Conservation (phyloP, 2,113 vertebrate species). For the Cettia cetti region DNA sequence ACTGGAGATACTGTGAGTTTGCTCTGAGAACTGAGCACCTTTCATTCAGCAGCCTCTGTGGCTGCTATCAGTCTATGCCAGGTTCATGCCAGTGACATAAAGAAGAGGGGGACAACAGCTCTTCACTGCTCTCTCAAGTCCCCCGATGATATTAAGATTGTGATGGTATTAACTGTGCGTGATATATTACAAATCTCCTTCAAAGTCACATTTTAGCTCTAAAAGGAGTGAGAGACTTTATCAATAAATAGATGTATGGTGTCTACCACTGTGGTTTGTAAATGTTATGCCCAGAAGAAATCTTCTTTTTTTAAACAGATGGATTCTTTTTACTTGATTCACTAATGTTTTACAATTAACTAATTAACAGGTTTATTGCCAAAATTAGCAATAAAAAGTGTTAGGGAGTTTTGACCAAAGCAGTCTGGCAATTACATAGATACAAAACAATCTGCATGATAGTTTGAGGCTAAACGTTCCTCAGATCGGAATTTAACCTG, state of each 20-base stretch:
- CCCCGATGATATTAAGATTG: neutral
- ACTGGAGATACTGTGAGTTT: neutral
- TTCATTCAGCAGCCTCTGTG: neutral
- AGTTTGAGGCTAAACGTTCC: constrained; percentile 75
- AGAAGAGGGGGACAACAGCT: neutral
- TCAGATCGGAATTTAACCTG: constrained; percentile 73
- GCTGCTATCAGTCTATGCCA: neutral
- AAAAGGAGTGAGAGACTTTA: neutral
- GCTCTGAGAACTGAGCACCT: neutral
- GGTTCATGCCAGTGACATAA: neutral
- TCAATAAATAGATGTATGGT: constrained; percentile 31
- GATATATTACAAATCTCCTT: constrained; percentile 1
- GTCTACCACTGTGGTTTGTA: constrained; percentile 44
- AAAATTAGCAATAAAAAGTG: constrained; percentile 81
- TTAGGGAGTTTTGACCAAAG: constrained; percentile 77
- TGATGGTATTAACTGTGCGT: neutral
- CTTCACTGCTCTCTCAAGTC: neutral
- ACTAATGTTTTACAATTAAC: constrained; percentile 80
- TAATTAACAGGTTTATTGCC: constrained; percentile 82
- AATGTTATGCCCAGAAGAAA: constrained; percentile 76
- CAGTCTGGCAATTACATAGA: constrained; percentile 72
- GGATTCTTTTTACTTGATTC: constrained; percentile 78
- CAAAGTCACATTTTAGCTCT: constrained; percentile 10
- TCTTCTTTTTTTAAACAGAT: constrained; percentile 78
- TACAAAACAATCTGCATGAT: constrained; percentile 72